Base-by-base conservation (phyloP, 2,113 vertebrate species). In the Pitta sordida region DNA sequence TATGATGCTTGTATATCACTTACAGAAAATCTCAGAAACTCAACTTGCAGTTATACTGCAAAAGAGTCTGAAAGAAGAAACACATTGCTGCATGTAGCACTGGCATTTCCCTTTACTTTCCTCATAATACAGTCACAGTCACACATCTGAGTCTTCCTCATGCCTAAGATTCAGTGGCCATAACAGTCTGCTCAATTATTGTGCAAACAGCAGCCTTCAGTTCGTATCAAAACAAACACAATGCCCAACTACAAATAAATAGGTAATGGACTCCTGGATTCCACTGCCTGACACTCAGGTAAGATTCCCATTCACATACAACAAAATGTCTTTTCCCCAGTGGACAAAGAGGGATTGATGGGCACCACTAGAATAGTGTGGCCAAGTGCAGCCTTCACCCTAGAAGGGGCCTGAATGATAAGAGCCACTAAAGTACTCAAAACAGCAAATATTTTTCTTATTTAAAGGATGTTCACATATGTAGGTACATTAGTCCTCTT, bases 21-120 rank as follows among this genome's bases (percentile, higher is more conserved):
- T 90, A 87, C 81, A 91, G 93, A 97, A 97, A 91, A 84, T 86
- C 69, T 93, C 84, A 91, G 55, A 95, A 97, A 96, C 65, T 88
- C 93, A 93, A 67, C 90, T 76, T 88, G 73, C 83, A 93, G 74
- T 91, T 73, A 74, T 70, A 88, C 53, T 74, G 36, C 91, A 44
- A 92, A 95, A 83, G 82, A 92, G 44, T 73, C 78, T 94, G 85
- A 93, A 92, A 74, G 73, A 81, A 84, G 89, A 91, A 86, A 64
- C 39, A 71, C n/a, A 69, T 62, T 41, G 23, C 41, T 79, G n/a
- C 41, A 80, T 48, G 75, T 93, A 78, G 79, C 62, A 34, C 36
- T 80, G 62, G 10, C 60, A 24, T 53, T 84, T 90, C 13, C 14
- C 37, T 87, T 16, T 95, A 63, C 29, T 90, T 88, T 52, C 34